phyloP scores from a whole-genome alignment of 2,113 vertebrate genomes.

The Bufo bufo region DNA sequence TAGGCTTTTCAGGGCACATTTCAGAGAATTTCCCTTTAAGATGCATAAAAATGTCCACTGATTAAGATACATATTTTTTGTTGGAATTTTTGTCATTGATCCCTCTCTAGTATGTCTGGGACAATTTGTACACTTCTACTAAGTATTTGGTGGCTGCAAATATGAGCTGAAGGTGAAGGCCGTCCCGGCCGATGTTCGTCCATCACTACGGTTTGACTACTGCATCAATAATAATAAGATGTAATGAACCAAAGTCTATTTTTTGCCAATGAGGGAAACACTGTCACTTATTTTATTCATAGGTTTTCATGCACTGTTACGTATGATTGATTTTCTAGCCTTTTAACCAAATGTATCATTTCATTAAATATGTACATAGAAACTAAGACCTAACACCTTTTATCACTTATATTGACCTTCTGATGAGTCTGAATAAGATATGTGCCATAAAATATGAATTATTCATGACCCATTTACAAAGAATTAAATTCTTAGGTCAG shows the following conservation, averaged over 20 bases:
- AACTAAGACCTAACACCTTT: slow-evolving; percentile 43
- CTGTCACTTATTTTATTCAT: slow-evolving; percentile 44
- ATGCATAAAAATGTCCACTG: too few relatives aligned
- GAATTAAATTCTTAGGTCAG: slow-evolving; percentile 42
- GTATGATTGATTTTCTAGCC: slow-evolving; percentile 50
- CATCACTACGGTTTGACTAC: background rate
- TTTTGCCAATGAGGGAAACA: background rate
- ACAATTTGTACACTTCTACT: too few relatives aligned
- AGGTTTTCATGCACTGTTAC: slow-evolving; percentile 32
- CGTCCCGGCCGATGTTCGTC: too few relatives aligned
- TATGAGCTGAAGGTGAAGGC: too few relatives aligned
- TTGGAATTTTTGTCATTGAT: too few relatives aligned
- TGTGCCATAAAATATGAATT: slow-evolving; percentile 49
- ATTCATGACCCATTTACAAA: slow-evolving; percentile 40
- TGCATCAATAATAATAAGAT: background rate
- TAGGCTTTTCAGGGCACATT: too few relatives aligned
- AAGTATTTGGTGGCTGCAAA: too few relatives aligned
- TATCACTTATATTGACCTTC: slow-evolving; percentile 45
- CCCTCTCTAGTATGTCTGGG: too few relatives aligned
- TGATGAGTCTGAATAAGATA: slow-evolving; percentile 35
- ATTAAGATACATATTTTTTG: too few relatives aligned
- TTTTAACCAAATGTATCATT: slow-evolving; percentile 32
- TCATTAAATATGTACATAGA: slow-evolving; percentile 54
- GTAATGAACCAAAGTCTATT: background rate
- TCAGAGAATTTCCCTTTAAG: too few relatives aligned